phyloP scores from a whole-genome alignment of 2,888 invertebrate species.

The Tholera decimalis region DNA sequence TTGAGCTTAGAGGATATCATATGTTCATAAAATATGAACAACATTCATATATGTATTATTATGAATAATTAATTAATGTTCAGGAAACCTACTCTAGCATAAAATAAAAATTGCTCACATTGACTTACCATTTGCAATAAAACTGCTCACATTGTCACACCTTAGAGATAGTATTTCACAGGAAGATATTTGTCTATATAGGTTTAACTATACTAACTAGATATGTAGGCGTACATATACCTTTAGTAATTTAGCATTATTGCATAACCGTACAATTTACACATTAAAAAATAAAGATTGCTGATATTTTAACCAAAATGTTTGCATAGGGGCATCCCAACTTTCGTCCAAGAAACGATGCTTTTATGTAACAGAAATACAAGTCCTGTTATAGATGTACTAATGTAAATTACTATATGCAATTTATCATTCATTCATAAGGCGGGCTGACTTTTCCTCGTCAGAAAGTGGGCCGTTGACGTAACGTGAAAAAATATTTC shows the following conservation, averaged over 20 bases:
- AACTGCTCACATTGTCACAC: constrained; percentile 21
- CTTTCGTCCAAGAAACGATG: neutral
- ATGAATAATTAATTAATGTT: neutral
- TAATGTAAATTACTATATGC: constrained; percentile 47
- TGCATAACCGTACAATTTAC: neutral
- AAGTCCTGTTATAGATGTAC: constrained; percentile 32
- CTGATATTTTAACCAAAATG: constrained; percentile 2
- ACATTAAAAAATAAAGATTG: neutral
- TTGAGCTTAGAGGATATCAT: neutral
- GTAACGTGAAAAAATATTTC: constrained; percentile 71
- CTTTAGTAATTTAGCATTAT: neutral
- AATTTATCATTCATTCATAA: constrained; percentile 28
- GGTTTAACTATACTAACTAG: neutral
- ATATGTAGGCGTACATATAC: neutral
- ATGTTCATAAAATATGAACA: neutral
- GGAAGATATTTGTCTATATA: neutral
- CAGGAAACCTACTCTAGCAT: neutral
- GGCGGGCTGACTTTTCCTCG: constrained; percentile 32
- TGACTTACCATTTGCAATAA: constrained; percentile 13
- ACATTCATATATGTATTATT: constrained; percentile 11
- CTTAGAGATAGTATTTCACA: constrained; percentile 2
- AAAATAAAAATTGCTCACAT: constrained; percentile 17
- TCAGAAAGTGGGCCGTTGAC: constrained; percentile 66
- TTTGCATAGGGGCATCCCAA: neutral
- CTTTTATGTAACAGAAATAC: constrained; percentile 32